Percentiles rank a stretch among this genome's conserved stretches.
phyloP scores from a whole-genome alignment of 2,797 vertebrate species.

The Knipowitschia caucasica region DNA sequence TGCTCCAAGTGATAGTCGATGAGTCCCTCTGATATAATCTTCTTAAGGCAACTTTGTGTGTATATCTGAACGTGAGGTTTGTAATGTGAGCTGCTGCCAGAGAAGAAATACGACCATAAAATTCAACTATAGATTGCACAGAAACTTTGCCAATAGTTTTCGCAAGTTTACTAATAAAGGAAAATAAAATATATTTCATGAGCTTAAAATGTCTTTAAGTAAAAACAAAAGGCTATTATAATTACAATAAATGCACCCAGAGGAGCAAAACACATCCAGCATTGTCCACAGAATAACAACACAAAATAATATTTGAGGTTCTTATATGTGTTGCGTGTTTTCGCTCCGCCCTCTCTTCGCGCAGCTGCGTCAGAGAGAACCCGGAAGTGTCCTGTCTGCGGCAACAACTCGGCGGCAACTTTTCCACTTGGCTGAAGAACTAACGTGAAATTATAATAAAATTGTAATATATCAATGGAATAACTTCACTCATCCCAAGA shows the following conservation, averaged over 20 bases:
- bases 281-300: neutral
- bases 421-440: neutral
- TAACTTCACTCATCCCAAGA: constrained; percentile 29
- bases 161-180: neutral
- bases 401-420: neutral
- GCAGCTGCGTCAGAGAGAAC: neutral
- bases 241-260: neutral
- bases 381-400: neutral
- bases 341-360: neutral
- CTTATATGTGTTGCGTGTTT: neutral
- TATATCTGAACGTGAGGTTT: constrained; percentile 17
- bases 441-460: neutral
- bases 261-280: neutral
- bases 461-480: no score
- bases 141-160: neutral
- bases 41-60: constrained; percentile 43
- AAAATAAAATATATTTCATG: no score
- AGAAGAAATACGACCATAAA: neutral
- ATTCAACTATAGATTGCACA: neutral
- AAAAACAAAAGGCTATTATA: neutral
- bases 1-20: constrained; percentile 44
- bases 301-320: neutral
- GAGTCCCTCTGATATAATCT: constrained; percentile 63
- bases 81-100: neutral
- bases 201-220: no score